Conservation (phyloP, 30 jellyfish, hydroid and myxozoan species). For the Clytia hemisphaerica region DNA sequence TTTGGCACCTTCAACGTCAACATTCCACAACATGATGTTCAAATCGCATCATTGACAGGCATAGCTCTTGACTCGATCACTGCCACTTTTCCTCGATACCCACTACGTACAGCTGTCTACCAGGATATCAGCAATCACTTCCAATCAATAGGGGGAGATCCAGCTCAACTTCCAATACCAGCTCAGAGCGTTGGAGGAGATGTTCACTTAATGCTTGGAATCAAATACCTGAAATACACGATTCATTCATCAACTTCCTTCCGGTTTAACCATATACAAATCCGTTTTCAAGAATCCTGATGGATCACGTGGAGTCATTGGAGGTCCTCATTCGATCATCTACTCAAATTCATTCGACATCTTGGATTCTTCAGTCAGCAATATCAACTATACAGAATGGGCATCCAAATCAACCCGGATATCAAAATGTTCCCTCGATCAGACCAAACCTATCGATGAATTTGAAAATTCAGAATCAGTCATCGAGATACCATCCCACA, state of each 20-base stretch:
- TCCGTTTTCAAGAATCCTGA: not conserved
- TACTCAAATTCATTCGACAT: not conserved
- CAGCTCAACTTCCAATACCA: not conserved
- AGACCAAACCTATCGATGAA: too few relatives aligned
- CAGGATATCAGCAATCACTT: not conserved
- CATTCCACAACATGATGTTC: not conserved
- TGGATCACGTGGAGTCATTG: conserved; percentile 18
- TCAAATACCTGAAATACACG: conserved; percentile 6
- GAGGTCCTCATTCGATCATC: conserved; percentile 26
- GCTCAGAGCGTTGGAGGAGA: conserved; percentile 21
- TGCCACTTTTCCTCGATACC: conserved; percentile 6
- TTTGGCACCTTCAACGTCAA: conserved; percentile 2
- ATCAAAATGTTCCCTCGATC: not conserved
- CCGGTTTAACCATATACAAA: conserved; percentile 1
- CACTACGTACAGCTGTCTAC: not conserved
- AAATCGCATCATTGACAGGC: conserved; percentile 10
- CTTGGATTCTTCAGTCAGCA: not conserved
- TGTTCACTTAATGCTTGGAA: conserved; percentile 13
- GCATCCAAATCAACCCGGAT: not conserved
- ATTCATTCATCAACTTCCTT: not conserved
- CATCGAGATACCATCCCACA: too few relatives aligned
- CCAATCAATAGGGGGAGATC: not conserved
- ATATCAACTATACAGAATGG: not conserved
- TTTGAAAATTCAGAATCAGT: too few relatives aligned
- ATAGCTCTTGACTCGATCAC: conserved; percentile 21